Evolutionary conservation across 2,113 vertebrate genomes (phyloP).

Genomic region (Barnardius zonarius): DNA sequence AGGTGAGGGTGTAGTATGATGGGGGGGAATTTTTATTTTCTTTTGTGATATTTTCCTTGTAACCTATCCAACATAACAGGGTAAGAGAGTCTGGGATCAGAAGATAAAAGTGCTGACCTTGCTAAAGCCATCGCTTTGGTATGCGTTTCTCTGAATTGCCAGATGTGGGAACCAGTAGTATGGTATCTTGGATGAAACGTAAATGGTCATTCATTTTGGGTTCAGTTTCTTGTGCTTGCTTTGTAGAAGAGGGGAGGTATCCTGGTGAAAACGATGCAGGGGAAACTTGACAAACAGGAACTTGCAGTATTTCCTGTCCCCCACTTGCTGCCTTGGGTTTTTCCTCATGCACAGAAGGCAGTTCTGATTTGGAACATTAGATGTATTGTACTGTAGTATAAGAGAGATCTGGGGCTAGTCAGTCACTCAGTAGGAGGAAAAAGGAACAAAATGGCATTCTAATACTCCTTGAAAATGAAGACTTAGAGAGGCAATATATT

Average conservation of each 20-base stretch:
- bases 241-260: accelerated
- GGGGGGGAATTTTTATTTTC: background rate
- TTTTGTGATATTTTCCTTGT: background rate
- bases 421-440: background rate
- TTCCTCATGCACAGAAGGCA: background rate
- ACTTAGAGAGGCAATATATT: background rate
- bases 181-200: background rate
- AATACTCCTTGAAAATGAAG: background rate
- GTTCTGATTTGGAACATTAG: background rate
- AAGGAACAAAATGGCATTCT: background rate
- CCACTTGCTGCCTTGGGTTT: background rate
- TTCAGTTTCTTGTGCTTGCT: background rate
- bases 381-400: too few relatives aligned
- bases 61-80: background rate
- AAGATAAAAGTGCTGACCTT: background rate
- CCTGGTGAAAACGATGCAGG: background rate
- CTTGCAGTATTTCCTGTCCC: background rate
- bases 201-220: background rate
- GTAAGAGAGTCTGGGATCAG: background rate
- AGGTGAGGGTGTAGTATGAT: background rate
- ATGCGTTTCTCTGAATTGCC: background rate
- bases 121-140: background rate
- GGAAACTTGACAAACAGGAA: background rate
- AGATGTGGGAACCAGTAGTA: background rate
- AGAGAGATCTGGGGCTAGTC: background rate